Conservation (phyloP, 2,888 invertebrate genomes). For the Sympetrum striolatum region DNA sequence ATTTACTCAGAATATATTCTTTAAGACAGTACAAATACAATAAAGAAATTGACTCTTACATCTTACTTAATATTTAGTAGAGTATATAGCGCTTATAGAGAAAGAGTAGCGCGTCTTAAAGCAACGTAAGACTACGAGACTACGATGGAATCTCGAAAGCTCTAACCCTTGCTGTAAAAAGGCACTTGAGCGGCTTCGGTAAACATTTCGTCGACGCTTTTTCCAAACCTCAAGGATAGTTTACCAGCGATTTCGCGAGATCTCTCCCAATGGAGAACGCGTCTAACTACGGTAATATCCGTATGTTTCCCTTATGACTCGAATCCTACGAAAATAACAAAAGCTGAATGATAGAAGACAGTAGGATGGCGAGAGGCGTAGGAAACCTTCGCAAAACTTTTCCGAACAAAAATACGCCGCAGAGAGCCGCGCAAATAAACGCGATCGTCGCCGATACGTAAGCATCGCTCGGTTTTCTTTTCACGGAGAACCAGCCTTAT, state of each 20-base stretch:
- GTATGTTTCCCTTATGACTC: too few species aligned
- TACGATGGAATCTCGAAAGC: background rate
- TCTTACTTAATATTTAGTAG: too few species aligned
- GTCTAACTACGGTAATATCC: too few species aligned
- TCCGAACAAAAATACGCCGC: background rate
- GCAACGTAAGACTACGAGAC: too few species aligned
- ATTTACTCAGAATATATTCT: too few species aligned
- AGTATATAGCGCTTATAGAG: background rate
- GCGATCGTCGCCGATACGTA: background rate
- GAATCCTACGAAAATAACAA: too few species aligned
- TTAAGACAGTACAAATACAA: too few species aligned
- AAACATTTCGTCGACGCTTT: background rate
- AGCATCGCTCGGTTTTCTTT: background rate
- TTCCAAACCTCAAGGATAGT: background rate
- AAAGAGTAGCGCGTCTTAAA: background rate
- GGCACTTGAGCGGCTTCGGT: background rate
- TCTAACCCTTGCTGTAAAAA: background rate
- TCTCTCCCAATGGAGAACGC: too few species aligned
- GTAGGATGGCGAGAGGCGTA: too few species aligned
- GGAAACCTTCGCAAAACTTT: too few species aligned
- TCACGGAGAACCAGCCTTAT: background rate
- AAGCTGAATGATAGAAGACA: too few species aligned
- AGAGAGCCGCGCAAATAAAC: background rate
- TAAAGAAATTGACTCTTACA: too few species aligned
- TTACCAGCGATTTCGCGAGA: background rate